Base-by-base conservation (phyloP, 2,888 invertebrate genomes). In the Luffia ferchaultella region DNA sequence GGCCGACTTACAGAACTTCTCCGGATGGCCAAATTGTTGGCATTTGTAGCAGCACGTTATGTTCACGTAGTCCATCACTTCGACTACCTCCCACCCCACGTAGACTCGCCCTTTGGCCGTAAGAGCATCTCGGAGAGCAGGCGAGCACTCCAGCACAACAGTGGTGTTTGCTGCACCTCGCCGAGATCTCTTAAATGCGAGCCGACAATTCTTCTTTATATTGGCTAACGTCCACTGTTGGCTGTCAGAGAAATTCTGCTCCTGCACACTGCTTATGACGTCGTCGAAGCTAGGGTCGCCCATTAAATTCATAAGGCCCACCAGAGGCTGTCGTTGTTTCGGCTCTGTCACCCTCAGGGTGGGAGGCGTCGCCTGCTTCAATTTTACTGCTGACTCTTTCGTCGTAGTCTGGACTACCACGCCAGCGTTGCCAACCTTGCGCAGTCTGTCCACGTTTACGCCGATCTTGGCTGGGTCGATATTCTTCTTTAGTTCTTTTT, bases 11-110 rank as follows among this genome's bases (percentile, higher is more conserved):
- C 30, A 30, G 30, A 30, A 30, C 30, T 30, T 30, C 30, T 60
- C 63, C 0, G 62, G 63, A 55, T 67, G 62, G 0, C 65, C 66
- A 18, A 63, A 65, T 1, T 55, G 55, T 16, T 68, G 67, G 46
- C 68, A 67, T 3, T 55, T 61, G 0, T 2, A 42, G 50, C 63
- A 62, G 53, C 61, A 60, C 0, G 61, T 60, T 0, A 54, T 55
- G 2, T 19, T 2, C 0, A 58, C 12, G 0, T 46, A 55, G 46
- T 58, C 59, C 1, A 42, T 18, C 0, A 54, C 50, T 1, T 52
- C 49, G 0, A 54, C 51, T 0, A 46, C 57, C 1, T 59, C 54
- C 61, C 60, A 62, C 0, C 57, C 60, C 0, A 62, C n/a, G 2
- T 55, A 64, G 0, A 61, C 20, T 0, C 43, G n/a, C 0, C 45